These are phyloP conservation scores for Egretta garzetta DNA, from an alignment of 2,113 vertebrate species.

Conservation along the genomic window DNA sequence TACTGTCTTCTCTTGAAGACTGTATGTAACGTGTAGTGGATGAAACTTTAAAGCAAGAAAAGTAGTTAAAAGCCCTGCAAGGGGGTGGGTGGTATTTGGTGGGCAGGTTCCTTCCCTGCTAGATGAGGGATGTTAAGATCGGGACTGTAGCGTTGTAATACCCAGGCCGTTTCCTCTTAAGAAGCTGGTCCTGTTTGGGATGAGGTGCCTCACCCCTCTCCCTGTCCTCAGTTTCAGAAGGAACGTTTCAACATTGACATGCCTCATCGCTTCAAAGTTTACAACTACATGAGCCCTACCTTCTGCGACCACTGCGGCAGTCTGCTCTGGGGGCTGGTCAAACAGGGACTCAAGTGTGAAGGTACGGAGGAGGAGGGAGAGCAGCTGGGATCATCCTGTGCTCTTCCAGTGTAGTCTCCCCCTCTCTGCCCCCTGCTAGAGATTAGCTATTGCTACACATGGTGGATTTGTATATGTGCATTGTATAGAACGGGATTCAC, in stretches of 20 bases:
- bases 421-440: rapidly evolving
- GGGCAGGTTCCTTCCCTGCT: background rate
- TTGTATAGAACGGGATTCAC: rapidly evolving
- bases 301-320: slow-evolving; percentile 99
- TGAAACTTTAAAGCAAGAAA: background rate
- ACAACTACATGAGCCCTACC: slow-evolving; percentile 99
- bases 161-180: background rate
- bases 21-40: background rate
- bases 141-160: background rate
- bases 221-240: slow-evolving; percentile 91
- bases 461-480: rapidly evolving
- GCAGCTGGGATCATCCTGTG: background rate
- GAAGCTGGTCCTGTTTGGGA: background rate
- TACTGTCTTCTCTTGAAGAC: background rate
- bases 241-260: slow-evolving; percentile 99
- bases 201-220: background rate
- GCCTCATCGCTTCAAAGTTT: slow-evolving; percentile 92
- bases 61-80: background rate
- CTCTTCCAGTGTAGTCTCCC: background rate
- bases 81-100: background rate
- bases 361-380: slow-evolving; percentile 71
- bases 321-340: slow-evolving; percentile 96
- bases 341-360: slow-evolving; percentile 97
- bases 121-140: background rate
- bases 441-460: rapidly evolving